Evolutionary conservation across 2,113 vertebrate genomes (phyloP), one percentile per base, ranked within the genome.

Genomic region (Notothenia coriiceps): DNA sequence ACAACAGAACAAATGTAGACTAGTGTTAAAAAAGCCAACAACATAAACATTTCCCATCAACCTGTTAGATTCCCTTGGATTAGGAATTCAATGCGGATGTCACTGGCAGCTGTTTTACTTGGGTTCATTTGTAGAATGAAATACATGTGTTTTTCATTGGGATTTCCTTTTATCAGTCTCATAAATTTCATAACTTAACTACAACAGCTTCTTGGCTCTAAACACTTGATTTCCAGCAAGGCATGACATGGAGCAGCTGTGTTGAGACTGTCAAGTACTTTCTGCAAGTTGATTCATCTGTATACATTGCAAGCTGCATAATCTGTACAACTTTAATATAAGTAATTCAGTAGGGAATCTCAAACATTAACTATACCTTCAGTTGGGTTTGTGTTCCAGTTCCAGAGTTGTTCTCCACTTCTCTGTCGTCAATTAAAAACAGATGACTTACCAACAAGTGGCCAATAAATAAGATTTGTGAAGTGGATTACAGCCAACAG

Each of bases 231-330:
- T 77, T 91, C 82, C 74, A 87, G 63, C 50, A 55, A 4, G 68
- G 49, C 68, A 80, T 74, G 84, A 91, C 86, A 82, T 40, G 61
- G 55, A 86, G 79, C 90, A 90, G 91, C 92, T 93, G 93, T 82
- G 73, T 35, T 76, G 71, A 75, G 71, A 74, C 77, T 1, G 11
- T 56, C 6, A 50, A 66, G 54, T 80, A 25, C 40, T 65, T 77
- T 74, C 75, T 43, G 10, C 10, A 69, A 83, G 52, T 75, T 60
- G 57, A 35, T 65, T 50, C 70, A 62, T 82, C 81, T 88, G 83
- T 22, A 59, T 52, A 62, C 72, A 85, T 72, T 77, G 75, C 67
- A 89, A 74, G 72, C 78, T 70, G 78, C 56, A 20, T 56, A 47
- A 80, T 79, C 68, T 54, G 70, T 51, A 64, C 74, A 71, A 40